These are phyloP conservation scores for Brachyhypopomus occidentalis DNA, from an alignment of 2,113 vertebrate genomes.

Conservation along the genomic window DNA sequence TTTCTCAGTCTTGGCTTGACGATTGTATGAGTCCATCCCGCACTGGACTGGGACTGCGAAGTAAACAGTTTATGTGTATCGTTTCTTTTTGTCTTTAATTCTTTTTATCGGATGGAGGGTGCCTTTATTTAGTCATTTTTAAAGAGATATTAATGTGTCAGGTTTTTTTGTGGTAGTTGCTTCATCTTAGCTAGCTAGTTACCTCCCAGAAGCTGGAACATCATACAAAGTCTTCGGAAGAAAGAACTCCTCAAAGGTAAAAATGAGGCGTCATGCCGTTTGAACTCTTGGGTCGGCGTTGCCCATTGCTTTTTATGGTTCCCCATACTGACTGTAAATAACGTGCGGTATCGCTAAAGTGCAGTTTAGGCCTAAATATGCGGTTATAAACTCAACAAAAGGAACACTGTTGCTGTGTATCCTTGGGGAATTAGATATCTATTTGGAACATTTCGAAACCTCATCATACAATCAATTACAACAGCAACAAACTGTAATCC, in stretches of 20 bases:
- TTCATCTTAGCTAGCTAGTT: background rate
- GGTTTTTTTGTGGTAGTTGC: background rate
- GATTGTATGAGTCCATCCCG: too few species aligned
- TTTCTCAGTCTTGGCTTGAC: too few species aligned
- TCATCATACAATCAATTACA: too few species aligned
- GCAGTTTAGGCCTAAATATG: conserved; percentile 23
- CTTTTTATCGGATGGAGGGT: background rate
- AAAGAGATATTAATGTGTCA: background rate
- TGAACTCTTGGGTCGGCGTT: background rate
- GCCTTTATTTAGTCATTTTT: background rate
- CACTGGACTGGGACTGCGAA: background rate
- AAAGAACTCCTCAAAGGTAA: conserved; percentile 17
- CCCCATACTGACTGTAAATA: background rate
- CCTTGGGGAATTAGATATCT: background rate
- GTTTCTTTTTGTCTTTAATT: too few species aligned
- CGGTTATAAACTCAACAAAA: background rate
- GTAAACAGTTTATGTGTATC: background rate
- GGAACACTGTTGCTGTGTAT: background rate
- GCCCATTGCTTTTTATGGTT: background rate
- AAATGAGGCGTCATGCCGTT: background rate
- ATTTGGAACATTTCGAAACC: too few species aligned
- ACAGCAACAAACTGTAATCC: too few species aligned
- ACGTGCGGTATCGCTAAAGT: background rate
- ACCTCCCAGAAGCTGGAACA: background rate
- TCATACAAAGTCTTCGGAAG: conserved; percentile 2